These are phyloP conservation scores for Mystacornis crossleyi DNA, from an alignment of 2,113 vertebrate species.

Conservation along the genomic window DNA sequence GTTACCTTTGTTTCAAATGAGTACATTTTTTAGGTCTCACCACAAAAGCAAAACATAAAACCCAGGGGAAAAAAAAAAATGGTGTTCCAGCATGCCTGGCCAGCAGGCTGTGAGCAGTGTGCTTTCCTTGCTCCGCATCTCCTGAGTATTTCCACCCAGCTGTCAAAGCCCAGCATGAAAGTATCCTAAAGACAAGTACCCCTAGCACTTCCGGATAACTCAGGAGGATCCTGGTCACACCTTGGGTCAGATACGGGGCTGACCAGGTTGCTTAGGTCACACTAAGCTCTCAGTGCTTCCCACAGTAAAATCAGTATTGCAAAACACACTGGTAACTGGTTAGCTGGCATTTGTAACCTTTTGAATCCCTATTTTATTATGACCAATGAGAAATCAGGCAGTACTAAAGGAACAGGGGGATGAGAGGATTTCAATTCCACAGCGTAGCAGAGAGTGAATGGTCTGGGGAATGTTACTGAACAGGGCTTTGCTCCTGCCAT, in stretches of 20 bases:
- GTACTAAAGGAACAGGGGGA: neutral
- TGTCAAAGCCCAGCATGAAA: neutral
- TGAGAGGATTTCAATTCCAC: neutral
- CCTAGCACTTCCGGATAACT: neutral
- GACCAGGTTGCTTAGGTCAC: neutral
- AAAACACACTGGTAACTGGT: neutral
- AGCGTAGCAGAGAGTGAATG: fast-evolving
- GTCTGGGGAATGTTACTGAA: neutral
- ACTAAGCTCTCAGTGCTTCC: neutral
- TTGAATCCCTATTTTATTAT: neutral
- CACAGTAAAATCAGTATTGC: neutral
- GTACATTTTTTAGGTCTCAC: neutral
- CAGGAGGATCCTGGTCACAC: neutral
- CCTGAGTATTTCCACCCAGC: neutral
- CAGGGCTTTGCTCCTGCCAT: neutral
- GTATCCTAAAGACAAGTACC: neutral
- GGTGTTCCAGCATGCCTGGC: neutral
- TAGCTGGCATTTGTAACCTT: neutral
- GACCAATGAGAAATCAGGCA: neutral
- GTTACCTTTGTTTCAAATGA: neutral
- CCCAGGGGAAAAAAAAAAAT: neutral
- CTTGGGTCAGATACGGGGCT: fast-evolving
- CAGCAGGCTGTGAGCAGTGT: neutral
- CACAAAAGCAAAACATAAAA: neutral
- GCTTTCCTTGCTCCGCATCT: neutral